Evolutionary conservation across 2,888 invertebrate genomes (phyloP).

Genomic region (Drosophila phalerata): DNA sequence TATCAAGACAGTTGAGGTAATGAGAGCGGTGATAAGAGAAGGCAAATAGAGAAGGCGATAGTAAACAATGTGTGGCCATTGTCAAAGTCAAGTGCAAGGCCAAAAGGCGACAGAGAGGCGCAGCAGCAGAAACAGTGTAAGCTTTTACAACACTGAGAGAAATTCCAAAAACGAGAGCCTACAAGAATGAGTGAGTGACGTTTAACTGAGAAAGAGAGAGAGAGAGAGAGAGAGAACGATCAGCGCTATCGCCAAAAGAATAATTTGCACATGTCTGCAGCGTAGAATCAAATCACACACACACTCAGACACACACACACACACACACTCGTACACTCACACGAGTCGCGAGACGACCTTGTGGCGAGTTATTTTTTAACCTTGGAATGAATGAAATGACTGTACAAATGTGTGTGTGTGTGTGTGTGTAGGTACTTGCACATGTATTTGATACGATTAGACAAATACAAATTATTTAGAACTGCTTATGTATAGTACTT

Average conservation of each 20-base stretch:
- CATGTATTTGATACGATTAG: slow-evolving; percentile 49
- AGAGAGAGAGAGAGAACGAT: slow-evolving; percentile 9
- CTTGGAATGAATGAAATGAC: slow-evolving; percentile 81
- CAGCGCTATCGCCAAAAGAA: slow-evolving; percentile 44
- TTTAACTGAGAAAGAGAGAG: slow-evolving; percentile 3
- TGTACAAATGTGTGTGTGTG: slow-evolving; percentile 22
- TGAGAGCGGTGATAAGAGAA: slow-evolving; percentile 43
- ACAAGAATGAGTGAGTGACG: slow-evolving; percentile 5
- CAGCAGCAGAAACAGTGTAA: slow-evolving; percentile 9
- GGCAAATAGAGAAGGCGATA: slow-evolving; percentile 37
- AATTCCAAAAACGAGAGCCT: slow-evolving; percentile 4
- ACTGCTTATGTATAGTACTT: slow-evolving; percentile 13
- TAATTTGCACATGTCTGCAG: slow-evolving; percentile 67
- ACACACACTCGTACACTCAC: slow-evolving; percentile 44
- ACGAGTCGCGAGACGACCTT: slow-evolving; percentile 83
- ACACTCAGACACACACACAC: slow-evolving; percentile 28
- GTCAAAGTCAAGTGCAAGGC: slow-evolving; percentile 78
- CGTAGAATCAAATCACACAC: slow-evolving; percentile 46
- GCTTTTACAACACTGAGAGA: slow-evolving; percentile 14
- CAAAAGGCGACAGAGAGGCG: slow-evolving; percentile 15
- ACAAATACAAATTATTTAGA: slow-evolving; percentile 26
- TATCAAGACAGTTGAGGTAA: slow-evolving; percentile 54
- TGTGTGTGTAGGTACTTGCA: slow-evolving; percentile 31
- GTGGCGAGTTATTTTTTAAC: slow-evolving; percentile 85
- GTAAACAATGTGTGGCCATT: slow-evolving; percentile 48